These are phyloP conservation scores for Pelecanus crispus DNA, from an alignment of 2,113 vertebrate species.

Conservation along the genomic window DNA sequence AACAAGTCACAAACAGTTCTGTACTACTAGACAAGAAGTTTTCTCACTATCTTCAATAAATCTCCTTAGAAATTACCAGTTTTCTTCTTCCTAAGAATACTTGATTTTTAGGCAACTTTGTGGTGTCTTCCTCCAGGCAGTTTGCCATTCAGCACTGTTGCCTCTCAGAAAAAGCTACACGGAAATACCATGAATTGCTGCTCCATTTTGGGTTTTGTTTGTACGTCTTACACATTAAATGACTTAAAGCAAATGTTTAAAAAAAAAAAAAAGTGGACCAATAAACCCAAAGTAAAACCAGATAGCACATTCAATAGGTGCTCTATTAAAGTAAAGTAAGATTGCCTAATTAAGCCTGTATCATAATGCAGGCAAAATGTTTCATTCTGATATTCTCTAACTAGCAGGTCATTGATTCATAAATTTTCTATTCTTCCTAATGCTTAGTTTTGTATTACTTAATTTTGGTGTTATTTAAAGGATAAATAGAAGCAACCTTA, in stretches of 20 bases:
- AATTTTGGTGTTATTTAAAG: background rate
- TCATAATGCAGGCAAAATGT: background rate
- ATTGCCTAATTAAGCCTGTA: background rate
- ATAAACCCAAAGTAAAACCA: background rate
- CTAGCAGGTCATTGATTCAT: fast-evolving
- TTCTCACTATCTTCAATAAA: background rate
- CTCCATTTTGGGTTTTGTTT: background rate
- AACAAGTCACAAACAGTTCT: background rate
- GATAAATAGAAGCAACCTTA: background rate
- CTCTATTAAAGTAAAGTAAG: background rate
- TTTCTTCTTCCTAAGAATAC: background rate
- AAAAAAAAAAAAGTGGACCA: background rate
- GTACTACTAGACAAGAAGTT: background rate
- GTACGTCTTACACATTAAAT: background rate
- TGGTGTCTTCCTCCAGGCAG: background rate
- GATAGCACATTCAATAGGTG: background rate
- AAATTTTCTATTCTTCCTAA: background rate
- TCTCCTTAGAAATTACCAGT: background rate
- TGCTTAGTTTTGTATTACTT: background rate
- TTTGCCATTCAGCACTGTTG: background rate
- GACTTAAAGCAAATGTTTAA: background rate
- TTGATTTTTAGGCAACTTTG: background rate
- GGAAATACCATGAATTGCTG: background rate
- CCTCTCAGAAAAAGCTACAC: background rate
- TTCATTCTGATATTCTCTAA: background rate